Evolutionary conservation across 2,113 vertebrate genomes (phyloP).

Genomic region (Amblyopsis rosae): DNA sequence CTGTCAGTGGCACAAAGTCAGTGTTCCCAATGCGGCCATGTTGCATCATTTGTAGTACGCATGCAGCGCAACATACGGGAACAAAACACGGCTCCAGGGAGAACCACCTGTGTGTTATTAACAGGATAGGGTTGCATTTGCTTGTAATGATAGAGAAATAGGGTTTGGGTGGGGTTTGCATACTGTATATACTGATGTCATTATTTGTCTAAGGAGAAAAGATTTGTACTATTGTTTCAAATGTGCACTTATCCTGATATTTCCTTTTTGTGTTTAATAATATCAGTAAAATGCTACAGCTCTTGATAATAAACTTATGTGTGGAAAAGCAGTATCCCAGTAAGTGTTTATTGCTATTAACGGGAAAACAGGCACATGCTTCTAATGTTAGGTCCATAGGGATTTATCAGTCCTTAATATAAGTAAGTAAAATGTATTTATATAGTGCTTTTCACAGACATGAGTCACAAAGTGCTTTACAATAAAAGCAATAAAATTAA

Average conservation of each 20-base stretch:
- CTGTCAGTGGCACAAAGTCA: conserved; percentile 39
- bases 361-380: no score
- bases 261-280: conserved; percentile 62
- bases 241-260: conserved; percentile 69
- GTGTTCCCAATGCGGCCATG: conserved; percentile 23
- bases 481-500: no score
- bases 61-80: conserved; percentile 3
- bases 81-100: conserved; percentile 18
- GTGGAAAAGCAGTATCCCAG: conserved; percentile 28
- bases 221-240: conserved; percentile 73
- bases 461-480: no score
- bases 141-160: conserved; percentile 29
- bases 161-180: conserved; percentile 35
- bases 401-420: no score
- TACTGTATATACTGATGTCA: conserved; percentile 74
- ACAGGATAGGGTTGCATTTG: conserved; percentile 48
- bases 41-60: conserved; percentile 21
- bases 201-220: conserved; percentile 65
- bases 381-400: no score
- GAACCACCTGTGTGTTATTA: conserved; percentile 45
- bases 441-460: no score
- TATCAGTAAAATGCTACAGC: conserved; percentile 60
- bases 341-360: background rate
- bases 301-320: conserved; percentile 70
- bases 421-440: no score